Evolutionary conservation across 2,113 vertebrate species (phyloP).

Genomic region (Circaetus gallicus): DNA sequence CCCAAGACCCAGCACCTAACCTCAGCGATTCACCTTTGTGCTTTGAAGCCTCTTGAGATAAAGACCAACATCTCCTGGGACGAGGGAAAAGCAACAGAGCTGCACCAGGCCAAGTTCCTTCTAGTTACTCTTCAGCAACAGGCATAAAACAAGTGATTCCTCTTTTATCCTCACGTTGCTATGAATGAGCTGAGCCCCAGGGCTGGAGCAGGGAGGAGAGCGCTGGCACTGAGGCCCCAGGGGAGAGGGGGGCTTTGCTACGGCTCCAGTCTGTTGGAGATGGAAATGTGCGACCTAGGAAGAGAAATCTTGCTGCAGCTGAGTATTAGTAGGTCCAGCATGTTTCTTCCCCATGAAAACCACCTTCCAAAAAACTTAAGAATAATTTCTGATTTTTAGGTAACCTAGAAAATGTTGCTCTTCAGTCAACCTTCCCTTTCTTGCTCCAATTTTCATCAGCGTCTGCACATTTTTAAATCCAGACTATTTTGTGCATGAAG

Average conservation of each 20-base stretch:
- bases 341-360: background rate
- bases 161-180: rapidly evolving
- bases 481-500: background rate
- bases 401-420: background rate
- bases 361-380: background rate
- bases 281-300: background rate
- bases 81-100: background rate
- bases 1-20: too few relatives aligned
- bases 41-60: background rate
- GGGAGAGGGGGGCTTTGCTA: background rate
- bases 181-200: background rate
- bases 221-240: background rate
- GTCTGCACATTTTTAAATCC: background rate
- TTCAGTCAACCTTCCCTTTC: background rate
- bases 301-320: background rate
- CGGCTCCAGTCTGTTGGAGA: background rate
- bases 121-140: background rate
- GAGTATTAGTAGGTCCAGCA: background rate
- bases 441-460: background rate
- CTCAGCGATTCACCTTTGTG: background rate
- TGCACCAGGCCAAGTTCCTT: background rate
- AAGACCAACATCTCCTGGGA: background rate
- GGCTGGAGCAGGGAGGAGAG: background rate
- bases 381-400: background rate
- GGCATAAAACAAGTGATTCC: background rate